Conservation (phyloP, 2,797 vertebrate genomes). For the Fistularia tabacaria region DNA sequence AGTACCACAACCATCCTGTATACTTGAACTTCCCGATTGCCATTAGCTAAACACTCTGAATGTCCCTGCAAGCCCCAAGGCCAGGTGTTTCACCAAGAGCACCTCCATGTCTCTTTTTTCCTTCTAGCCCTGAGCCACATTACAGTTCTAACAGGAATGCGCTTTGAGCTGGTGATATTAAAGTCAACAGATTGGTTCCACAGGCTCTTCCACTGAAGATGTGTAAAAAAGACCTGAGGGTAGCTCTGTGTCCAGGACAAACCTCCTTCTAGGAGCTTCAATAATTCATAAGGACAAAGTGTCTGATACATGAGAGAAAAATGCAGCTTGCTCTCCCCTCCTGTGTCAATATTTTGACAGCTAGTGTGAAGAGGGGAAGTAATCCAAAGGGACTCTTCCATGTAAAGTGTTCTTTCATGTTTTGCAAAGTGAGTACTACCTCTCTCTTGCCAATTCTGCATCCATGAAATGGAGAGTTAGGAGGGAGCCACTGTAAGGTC, state of each 20-base stretch:
- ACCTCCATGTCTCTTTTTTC: constrained; percentile 15
- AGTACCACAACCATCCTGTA: too few species aligned
- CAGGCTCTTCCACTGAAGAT: constrained; percentile 30
- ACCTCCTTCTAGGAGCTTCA: constrained; percentile 38
- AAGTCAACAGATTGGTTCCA: constrained; percentile 42
- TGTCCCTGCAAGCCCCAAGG: too few species aligned
- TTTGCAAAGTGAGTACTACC: constrained; percentile 54
- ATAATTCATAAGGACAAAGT: constrained; percentile 67
- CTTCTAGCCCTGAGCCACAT: constrained; percentile 40
- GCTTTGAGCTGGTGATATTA: constrained; percentile 40
- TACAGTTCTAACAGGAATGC: constrained; percentile 30
- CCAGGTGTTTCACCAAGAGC: too few species aligned
- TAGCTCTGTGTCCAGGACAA: constrained; percentile 32
- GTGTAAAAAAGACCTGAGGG: constrained; percentile 41
- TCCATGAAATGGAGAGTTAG: constrained; percentile 55
- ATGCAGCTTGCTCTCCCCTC: constrained; percentile 42
- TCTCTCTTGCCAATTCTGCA: constrained; percentile 35
- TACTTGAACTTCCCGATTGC: too few species aligned
- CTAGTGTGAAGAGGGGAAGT: constrained; percentile 35
- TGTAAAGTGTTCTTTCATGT: constrained; percentile 70
- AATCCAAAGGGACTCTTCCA: constrained; percentile 50
- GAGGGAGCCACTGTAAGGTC: constrained; percentile 35
- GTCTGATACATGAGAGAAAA: constrained; percentile 52
- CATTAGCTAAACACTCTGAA: too few species aligned
- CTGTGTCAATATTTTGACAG: constrained; percentile 67